Base-by-base conservation (phyloP, 2,888 invertebrate genomes). In the Lasius fuliginosus region DNA sequence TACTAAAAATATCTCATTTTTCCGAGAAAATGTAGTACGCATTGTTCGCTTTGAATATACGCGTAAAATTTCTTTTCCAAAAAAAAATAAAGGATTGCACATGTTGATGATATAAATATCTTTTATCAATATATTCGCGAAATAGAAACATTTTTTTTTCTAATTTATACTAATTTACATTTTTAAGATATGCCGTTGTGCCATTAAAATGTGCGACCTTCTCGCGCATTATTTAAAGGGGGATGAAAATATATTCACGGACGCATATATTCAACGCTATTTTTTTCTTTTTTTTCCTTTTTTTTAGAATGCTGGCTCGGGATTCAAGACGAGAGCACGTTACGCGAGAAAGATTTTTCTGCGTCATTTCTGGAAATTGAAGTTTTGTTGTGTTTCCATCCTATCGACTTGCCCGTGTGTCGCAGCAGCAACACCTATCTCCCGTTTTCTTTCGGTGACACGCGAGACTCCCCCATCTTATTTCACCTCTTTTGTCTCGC, bases 311-410 rank as follows among this genome's bases (percentile, higher is more conserved):
- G 12, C 71, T 11, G 15, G 18, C 58, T 60, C 27, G 79, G 46
- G 33, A 6, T 73, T 23, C 60, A 36, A 46, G 71, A 84, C 86
- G 86, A 83, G 84, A 85, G 84, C 79, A 82, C 73, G 36, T 77
- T 91, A 92, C 91, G 87, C 86, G 89, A 88, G 84, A 91, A 93
- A 92, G 92, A 92, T 94, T 92, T 92, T 92, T 73, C 90, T 86
- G 84, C 88, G 92, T 91, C 93, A 92, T 94, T 93, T 90, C 86
- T 89, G 86, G 91, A 93, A 93, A 93, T 94, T 93, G 94, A 94
- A 93, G 92, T 93, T 93, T 93, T 92, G 92, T 93, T 92, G 92
- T 93, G 90, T 36, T 36, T 36, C 85, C 90, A 86, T 86, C 88
- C 91, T 89, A 88, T 90, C 89, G 86, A 88, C 71, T 53, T 82